phyloP scores from a whole-genome alignment of 2,797 vertebrate species.

The Apodemus agrarius region DNA sequence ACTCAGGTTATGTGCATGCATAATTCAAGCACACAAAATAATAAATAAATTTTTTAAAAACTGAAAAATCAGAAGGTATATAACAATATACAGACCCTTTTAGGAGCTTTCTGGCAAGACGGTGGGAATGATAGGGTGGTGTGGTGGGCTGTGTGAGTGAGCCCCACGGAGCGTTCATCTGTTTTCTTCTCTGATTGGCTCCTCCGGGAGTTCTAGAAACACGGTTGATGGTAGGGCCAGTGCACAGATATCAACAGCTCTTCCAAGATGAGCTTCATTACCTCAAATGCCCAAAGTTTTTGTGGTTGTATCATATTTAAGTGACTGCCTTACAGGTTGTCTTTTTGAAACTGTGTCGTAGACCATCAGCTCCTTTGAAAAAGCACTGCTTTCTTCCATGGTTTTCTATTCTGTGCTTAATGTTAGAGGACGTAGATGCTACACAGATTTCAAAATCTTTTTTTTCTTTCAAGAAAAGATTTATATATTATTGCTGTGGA shows the following conservation, averaged over 20 bases:
- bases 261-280: background rate
- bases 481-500: background rate
- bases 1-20: too few relatives aligned
- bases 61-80: background rate
- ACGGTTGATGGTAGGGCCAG: background rate
- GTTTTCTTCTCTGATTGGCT: background rate
- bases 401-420: background rate
- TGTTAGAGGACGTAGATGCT: background rate
- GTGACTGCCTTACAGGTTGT: too few relatives aligned
- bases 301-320: background rate
- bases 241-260: accelerated
- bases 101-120: background rate
- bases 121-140: too few relatives aligned
- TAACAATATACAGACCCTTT: background rate
- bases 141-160: background rate
- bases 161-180: background rate
- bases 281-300: background rate
- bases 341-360: background rate
- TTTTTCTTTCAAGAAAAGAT: background rate
- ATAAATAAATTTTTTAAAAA: background rate
- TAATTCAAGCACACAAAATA: background rate
- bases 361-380: background rate
- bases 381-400: background rate
- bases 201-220: background rate
- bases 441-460: background rate